Base-by-base conservation (phyloP, 2,113 vertebrate genomes). In the Chloropsis hardwickii region DNA sequence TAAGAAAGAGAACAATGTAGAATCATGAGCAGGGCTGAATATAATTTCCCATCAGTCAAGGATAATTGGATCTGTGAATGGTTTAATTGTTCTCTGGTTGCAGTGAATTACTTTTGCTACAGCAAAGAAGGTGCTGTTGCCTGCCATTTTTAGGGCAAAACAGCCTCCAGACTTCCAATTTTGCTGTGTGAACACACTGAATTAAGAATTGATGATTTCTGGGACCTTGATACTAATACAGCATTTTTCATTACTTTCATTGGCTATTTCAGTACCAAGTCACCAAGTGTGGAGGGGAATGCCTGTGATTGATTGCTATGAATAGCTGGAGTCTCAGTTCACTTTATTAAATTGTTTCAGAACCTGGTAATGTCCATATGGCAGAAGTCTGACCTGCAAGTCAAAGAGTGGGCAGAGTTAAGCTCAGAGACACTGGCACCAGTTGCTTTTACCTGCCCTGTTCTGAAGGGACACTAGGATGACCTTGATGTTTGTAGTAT, bases 341-440 rank as follows among this genome's bases (percentile, higher is more conserved):
- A 20, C 29, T 47, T 88, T 56, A 62, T 25, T 51, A 66, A 85
- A 82, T 86, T 37, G n/a, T 90, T 97, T 95, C 64, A 86, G 70
- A 88, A 37, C 24, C 69, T 45, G 22, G 37, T 91, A 96, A 76
- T 12, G 50, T 76, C 37, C 65, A 17, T 86, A 72, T 1, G 0
- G 56, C 77, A 96, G 83, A 96, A 95, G 39, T 65, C 39, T 94
- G 80, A 90, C 35, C 77, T 78, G 21, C 60, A 69, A 64, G 80
- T 71, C 6, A 1, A 94, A 67, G 56, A 96, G 66, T 17, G 40
- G 35, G 23, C 60, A 65, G 54, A 81, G 88, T 94, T 97, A 74
- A 94, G 37, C 66, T 94, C 44, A 88, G 45, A 92, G 79, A 42
- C 20, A 14, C 5, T 69, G 54, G 40, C 33, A 57, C 39, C 54